Base-by-base conservation (phyloP, 2,797 vertebrate genomes). In the Cossypha dichroa region DNA sequence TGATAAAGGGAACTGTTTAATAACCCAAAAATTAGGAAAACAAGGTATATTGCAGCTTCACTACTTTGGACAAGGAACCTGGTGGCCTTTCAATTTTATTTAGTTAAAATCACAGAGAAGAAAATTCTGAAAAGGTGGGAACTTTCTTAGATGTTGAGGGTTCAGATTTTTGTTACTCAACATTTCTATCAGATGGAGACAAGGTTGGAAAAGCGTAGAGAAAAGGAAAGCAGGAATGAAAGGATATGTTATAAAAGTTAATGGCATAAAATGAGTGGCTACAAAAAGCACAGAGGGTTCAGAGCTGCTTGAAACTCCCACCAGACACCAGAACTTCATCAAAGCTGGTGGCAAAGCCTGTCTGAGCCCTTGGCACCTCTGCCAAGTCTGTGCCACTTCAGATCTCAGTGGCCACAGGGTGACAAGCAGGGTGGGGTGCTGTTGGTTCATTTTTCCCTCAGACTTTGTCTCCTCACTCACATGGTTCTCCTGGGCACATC, bases 241-340 rank as follows among this genome's bases (percentile, higher is more conserved):
- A 76, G 17, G 23, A 2, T 55, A 34, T 8, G 4, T 8, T 86
- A 33, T 2, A n/a, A 4, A 81, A 81, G 22, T 46, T 33, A 70
- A 6, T 21, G 62, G 33, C 33, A 48, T 40, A 46, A 85, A 80
- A 79, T 33, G 9, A 54, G 19, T 0, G 0, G 31, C 48, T 56
- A 62, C 21, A 52, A 41, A 66, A 75, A 64, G 1, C 9, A 25
- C 1, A 8, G 58, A 56, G 46, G 33, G 19, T 46, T 83, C 49
- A 77, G 46, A 83, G 62, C 31, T 45, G 20, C 26, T 68, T 63
- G 34, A 74, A 67, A 80, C 3, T 22, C 23, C 15, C n/a, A 38
- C 38, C 23, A 84, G 49, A 43, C 11, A 41, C 7, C 8, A 64
- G 16, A 80, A 29, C 12, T 58, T 40, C 43, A 41, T 31, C 45